Conservation (phyloP, 2,113 vertebrate genomes). For the Sardina pilchardus region DNA sequence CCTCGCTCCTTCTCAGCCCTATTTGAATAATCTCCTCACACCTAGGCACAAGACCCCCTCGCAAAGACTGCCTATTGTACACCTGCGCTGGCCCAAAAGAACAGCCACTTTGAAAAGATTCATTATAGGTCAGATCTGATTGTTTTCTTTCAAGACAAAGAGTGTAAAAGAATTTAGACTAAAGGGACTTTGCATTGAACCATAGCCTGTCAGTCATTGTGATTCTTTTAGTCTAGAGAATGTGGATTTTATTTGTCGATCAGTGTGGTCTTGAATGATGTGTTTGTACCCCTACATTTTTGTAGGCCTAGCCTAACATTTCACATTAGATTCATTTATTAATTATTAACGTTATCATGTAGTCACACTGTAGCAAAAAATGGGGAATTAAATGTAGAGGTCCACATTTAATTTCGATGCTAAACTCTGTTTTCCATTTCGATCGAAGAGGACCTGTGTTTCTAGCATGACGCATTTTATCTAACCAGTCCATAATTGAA, state of each 20-base stretch:
- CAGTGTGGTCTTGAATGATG: constrained; percentile 28
- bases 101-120: constrained; percentile 47
- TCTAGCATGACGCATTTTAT: not conserved
- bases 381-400: too few relatives aligned
- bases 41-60: constrained; percentile 67
- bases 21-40: constrained; percentile 82
- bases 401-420: not conserved
- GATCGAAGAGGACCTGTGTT: not conserved
- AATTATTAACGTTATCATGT: too few relatives aligned
- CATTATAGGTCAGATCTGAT: constrained; percentile 45
- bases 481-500: too few relatives aligned
- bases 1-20: constrained; percentile 65
- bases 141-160: constrained; percentile 35
- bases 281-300: not conserved
- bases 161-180: constrained; percentile 17
- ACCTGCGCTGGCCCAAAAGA: constrained; percentile 45
- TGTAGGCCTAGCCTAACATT: not conserved
- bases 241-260: constrained; percentile 16
- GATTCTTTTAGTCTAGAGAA: constrained; percentile 2
- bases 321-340: too few relatives aligned
- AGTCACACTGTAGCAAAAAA: not conserved
- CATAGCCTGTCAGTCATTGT: constrained; percentile 25
- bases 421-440: not conserved
- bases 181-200: not conserved
- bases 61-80: constrained; percentile 46